Evolutionary conservation across 2,888 invertebrate species (phyloP), one percentile per base, ranked within the genome.

Genomic region (Ectemnius cavifrons): DNA sequence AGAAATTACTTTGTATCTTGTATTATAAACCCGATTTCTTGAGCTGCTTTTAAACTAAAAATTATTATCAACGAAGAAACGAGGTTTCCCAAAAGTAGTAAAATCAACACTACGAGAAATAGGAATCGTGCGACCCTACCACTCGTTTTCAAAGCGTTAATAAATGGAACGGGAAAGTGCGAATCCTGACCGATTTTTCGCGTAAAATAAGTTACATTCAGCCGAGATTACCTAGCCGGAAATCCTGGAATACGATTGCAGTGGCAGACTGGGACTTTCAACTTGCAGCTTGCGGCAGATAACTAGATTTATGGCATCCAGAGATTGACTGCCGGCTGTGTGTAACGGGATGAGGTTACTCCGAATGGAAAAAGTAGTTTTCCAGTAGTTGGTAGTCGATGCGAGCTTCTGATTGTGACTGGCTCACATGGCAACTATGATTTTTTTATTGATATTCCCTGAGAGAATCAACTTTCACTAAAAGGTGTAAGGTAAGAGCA

Each of bases 191-290:
- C 47, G 47, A 47, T n/a, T 47, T 47, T n/a, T 5, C n/a, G n/a
- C 13, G 47, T 47, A 47, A 47, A 47, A n/a, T 47, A 47, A 11
- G 47, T 47, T 47, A 47, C 47, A 47, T 11, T 47, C 13, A 47
- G 47, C 47, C n/a, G n/a, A 47, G 47, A n/a, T 47, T 47, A 47
- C 47, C 13, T 47, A 47, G 23, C 47, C n/a, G 47, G 47, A 47
- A 47, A 47, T 47, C 23, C 23, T 23, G 23, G 23, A 23, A 23
- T 23, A 47, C 0, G n/a, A 47, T 11, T 11, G 47, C 47, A 47
- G 47, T 47, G 47, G n/a, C 47, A 47, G n/a, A 47, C 47, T 47
- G 47, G n/a, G n/a, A 47, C 13, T 47, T 47, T 23, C 23, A 23
- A 23, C 23, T 23, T 23, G 23, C 3, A 23, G 23, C 23, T 23